These are phyloP conservation scores for Brachionus paranguensis DNA, from an alignment of 1,140 invertebrate genomes.

Conservation along the genomic window DNA sequence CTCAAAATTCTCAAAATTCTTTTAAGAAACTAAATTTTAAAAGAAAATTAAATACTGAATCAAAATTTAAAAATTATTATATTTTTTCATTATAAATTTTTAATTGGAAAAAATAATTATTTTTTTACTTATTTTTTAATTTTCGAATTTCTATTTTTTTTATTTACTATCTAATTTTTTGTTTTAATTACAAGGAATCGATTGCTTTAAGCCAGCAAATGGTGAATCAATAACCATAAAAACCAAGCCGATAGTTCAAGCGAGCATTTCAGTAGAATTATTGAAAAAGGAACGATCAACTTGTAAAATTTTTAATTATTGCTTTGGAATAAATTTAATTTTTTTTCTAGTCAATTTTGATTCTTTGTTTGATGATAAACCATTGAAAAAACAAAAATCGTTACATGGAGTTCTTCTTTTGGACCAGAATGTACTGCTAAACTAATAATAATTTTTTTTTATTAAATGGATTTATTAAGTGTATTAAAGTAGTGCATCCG, in stretches of 20 bases:
- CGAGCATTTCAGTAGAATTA: not conserved
- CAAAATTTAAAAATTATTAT: no score
- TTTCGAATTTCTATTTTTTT: not conserved
- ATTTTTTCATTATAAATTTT: no score
- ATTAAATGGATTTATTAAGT: not conserved
- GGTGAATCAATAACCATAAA: slow-evolving; percentile 33
- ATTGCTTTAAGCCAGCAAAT: slow-evolving; percentile 39
- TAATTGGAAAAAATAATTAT: not conserved
- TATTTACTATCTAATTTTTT: not conserved
- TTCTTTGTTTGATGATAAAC: not conserved
- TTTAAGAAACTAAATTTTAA: no score
- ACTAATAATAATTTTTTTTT: not conserved
- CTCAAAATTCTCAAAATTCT: no score
- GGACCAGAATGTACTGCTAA: not conserved
- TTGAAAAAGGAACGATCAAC: slow-evolving; percentile 16
- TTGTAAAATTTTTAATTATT: not conserved
- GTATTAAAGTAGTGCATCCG: slow-evolving; percentile 25
- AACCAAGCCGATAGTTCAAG: slow-evolving; percentile 9
- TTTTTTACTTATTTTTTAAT: no score
- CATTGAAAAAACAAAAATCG: slow-evolving; percentile 20
- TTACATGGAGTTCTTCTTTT: slow-evolving; percentile 24
- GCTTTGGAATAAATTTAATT: not conserved
- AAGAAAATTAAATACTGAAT: no score
- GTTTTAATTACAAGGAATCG: not conserved
- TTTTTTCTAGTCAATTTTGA: slow-evolving; percentile 18